Evolutionary conservation across 2,888 invertebrate genomes (phyloP).

Genomic region (Drosophila picticornis): DNA sequence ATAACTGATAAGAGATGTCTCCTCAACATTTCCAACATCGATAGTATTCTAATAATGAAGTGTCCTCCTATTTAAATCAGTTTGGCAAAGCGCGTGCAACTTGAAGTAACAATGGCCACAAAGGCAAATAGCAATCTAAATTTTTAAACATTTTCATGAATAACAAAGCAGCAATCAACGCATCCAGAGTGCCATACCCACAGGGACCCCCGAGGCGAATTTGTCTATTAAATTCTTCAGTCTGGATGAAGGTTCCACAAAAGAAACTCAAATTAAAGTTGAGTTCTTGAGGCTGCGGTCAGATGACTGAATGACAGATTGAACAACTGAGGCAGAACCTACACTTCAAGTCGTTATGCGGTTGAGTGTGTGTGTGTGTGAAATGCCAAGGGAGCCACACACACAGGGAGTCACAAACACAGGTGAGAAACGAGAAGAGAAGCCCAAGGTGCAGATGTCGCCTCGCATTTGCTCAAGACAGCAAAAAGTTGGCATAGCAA

Average conservation of each 20-base stretch:
- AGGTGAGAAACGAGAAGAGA: conserved; percentile 33
- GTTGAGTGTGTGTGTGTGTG: conserved; percentile 2
- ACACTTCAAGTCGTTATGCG: conserved; percentile 8
- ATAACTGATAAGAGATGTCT: not conserved
- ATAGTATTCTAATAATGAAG: not conserved
- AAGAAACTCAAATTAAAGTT: conserved; percentile 71
- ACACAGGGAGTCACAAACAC: conserved; percentile 12
- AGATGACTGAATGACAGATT: conserved; percentile 58
- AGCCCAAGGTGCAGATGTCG: conserved; percentile 17
- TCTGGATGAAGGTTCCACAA: conserved; percentile 50
- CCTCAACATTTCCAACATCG: not conserved
- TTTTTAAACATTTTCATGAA: conserved; percentile 73
- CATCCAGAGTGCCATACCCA: conserved; percentile 26
- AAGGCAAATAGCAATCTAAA: conserved; percentile 56
- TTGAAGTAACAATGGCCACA: conserved; percentile 6
- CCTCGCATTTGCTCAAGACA: conserved; percentile 16
- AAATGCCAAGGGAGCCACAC: conserved; percentile 18
- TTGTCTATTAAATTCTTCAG: conserved; percentile 49
- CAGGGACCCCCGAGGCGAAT: conserved; percentile 4
- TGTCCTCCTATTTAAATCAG: not conserved
- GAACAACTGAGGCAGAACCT: conserved; percentile 38
- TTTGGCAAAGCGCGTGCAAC: conserved; percentile 11
- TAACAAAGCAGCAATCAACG: conserved; percentile 71
- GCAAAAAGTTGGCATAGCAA: conserved; percentile 29
- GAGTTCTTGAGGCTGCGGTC: conserved; percentile 34